Evolutionary conservation across 2,888 invertebrate genomes (phyloP).

Genomic region (Hirtodrosophila confusa): DNA sequence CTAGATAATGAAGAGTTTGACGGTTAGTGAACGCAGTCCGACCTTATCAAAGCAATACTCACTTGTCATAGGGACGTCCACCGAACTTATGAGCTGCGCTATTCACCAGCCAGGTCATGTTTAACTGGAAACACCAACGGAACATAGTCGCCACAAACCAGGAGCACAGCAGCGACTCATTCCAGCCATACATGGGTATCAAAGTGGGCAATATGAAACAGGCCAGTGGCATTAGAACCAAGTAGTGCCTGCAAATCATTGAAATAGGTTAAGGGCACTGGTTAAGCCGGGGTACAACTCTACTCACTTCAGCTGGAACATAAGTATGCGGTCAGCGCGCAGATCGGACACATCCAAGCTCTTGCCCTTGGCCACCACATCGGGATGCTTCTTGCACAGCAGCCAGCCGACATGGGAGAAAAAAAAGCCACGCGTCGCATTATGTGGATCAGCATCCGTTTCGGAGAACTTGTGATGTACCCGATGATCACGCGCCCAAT

Average conservation of each 20-base stretch:
- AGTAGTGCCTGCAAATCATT: slow-evolving; percentile 87
- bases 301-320: slow-evolving; percentile 93
- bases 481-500: slow-evolving; percentile 92
- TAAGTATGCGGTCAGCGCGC: slow-evolving; percentile 90
- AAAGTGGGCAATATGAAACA: slow-evolving; percentile 91
- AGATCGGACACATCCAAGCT: slow-evolving; percentile 94
- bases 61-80: slow-evolving; percentile 90
- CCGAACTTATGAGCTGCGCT: slow-evolving; percentile 94
- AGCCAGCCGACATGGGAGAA: slow-evolving; percentile 98
- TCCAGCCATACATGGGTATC: slow-evolving; percentile 91
- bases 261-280: not conserved
- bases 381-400: slow-evolving; percentile 94
- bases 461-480: slow-evolving; percentile 97
- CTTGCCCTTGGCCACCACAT: slow-evolving; percentile 93
- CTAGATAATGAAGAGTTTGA: not conserved
- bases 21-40: not conserved
- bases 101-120: slow-evolving; percentile 95
- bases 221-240: slow-evolving; percentile 86
- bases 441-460: slow-evolving; percentile 96
- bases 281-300: not conserved
- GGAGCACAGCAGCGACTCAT: slow-evolving; percentile 88
- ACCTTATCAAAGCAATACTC: slow-evolving; percentile 62
- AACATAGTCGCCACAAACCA: slow-evolving; percentile 89
- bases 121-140: slow-evolving; percentile 91
- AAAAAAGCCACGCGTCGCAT: slow-evolving; percentile 96